These are phyloP conservation scores for Motacilla tschutschensis DNA, from an alignment of 2,113 vertebrate species.

Conservation along the genomic window DNA sequence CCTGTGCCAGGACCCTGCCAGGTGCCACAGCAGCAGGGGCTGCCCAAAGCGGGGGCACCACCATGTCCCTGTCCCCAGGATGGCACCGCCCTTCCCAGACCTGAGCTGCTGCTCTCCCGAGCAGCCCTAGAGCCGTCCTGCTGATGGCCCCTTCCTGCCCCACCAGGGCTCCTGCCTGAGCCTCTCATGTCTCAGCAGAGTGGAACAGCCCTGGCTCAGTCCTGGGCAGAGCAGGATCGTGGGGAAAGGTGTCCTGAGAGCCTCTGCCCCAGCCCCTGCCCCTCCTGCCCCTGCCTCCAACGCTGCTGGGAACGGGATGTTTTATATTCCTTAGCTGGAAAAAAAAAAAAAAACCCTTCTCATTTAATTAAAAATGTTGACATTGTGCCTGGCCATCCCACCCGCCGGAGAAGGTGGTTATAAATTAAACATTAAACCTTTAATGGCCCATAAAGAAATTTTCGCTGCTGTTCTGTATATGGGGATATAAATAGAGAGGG, in stretches of 20 bases:
- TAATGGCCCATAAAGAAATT: constrained; percentile 79
- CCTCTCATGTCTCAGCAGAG: background rate
- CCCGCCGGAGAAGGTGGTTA: constrained; percentile 69
- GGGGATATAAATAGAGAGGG: constrained; percentile 66
- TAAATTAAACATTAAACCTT: constrained; percentile 80
- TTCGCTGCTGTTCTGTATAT: constrained; percentile 64
- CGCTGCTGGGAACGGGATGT: background rate
- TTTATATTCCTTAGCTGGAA: background rate
- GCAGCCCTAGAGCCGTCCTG: background rate
- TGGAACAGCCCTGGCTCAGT: background rate
- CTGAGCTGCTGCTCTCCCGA: background rate
- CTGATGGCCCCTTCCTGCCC: background rate
- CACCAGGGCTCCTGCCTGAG: background rate
- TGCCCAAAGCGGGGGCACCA: background rate
- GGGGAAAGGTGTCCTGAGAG: background rate
- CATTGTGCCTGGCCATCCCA: constrained; percentile 71
- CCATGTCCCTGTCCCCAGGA: background rate
- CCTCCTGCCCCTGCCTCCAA: background rate
- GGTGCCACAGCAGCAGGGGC: background rate
- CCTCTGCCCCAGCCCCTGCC: background rate
- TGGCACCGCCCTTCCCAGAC: background rate
- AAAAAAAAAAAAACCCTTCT: constrained; percentile 13
- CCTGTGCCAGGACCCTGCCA: background rate
- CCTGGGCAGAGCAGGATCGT: fast-evolving
- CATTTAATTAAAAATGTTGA: constrained; percentile 81